Conservation (phyloP, 2,113 vertebrate species). For the Xenopus borealis region DNA sequence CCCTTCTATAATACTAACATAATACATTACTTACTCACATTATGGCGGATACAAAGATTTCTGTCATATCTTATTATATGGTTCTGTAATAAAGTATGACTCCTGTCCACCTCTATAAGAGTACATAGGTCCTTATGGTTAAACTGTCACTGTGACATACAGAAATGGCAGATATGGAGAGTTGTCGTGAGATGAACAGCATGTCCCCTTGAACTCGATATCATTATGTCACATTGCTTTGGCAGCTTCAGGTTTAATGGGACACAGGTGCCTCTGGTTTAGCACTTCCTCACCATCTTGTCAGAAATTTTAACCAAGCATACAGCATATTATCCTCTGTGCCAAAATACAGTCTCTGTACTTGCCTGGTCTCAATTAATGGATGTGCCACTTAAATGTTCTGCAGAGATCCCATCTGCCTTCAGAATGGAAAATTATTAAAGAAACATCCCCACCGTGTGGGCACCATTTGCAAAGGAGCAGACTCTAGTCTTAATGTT, state of each 20-base stretch:
- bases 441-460: constrained; percentile 18
- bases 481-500: neutral
- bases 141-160: neutral
- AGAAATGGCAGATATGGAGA: neutral
- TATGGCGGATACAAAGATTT: neutral
- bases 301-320: neutral
- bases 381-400: constrained; percentile 15
- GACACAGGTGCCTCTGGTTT: neutral
- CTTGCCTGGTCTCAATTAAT: constrained; percentile 4
- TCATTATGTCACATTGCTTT: neutral
- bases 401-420: constrained; percentile 27
- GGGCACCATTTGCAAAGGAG: constrained; percentile 15
- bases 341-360: constrained; percentile 1
- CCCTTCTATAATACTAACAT: too few species aligned
- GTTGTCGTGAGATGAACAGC: neutral
- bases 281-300: neutral
- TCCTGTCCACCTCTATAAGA: neutral
- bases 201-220: neutral
- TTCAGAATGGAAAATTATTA: constrained; percentile 18
- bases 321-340: neutral
- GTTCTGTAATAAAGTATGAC: neutral
- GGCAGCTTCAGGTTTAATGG: neutral
- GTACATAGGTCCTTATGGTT: neutral
- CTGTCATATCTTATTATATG: neutral
- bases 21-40: too few species aligned